Conservation (phyloP, 2,113 vertebrate genomes). For the Saccopteryx leptura region DNA sequence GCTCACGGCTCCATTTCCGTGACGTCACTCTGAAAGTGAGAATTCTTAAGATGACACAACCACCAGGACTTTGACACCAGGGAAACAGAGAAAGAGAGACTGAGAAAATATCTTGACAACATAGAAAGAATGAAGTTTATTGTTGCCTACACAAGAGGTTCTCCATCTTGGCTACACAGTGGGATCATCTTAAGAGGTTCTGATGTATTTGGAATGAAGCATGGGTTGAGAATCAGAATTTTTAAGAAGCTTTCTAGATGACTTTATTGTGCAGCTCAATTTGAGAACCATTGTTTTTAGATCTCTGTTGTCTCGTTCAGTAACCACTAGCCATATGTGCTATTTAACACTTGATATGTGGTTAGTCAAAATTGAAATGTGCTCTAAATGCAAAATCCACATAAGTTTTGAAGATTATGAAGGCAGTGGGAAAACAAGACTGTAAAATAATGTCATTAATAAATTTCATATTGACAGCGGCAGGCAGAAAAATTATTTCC, state of each 20-base stretch:
- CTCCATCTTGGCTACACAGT: background rate
- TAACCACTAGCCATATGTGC: no score
- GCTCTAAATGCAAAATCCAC: background rate
- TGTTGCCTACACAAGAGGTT: background rate
- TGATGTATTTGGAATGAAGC: background rate
- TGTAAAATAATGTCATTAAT: background rate
- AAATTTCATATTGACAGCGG: background rate
- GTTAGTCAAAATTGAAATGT: background rate
- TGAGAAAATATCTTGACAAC: background rate
- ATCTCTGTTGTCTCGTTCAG: background rate
- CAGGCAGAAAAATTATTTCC: background rate
- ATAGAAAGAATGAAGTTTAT: background rate
- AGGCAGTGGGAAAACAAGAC: background rate
- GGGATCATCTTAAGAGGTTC: background rate
- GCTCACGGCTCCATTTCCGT: no score
- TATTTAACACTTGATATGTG: background rate
- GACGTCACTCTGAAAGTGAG: background rate
- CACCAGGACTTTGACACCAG: background rate
- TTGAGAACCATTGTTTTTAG: background rate
- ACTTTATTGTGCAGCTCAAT: background rate
- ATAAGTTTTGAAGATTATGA: background rate
- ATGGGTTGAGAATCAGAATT: background rate
- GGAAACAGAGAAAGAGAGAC: background rate
- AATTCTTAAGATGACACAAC: background rate
- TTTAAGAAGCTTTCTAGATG: background rate